Evolutionary conservation across 2,113 vertebrate species (phyloP), one percentile per base, ranked within the genome.

Genomic region (Sclerurus mexicanus): DNA sequence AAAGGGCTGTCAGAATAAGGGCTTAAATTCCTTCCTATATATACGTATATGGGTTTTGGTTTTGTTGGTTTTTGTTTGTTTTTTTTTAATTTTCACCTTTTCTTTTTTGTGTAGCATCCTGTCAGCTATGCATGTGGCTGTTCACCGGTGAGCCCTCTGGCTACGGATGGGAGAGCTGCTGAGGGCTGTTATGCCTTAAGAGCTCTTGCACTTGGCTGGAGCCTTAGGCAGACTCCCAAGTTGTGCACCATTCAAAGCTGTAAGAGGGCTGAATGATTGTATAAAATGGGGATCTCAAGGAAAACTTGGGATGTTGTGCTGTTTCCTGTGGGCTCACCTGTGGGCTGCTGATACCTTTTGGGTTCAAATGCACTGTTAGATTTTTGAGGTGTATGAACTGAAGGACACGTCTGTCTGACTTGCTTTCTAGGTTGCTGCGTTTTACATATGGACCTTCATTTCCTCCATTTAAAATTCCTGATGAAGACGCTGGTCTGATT

Each of bases 391-490:
- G 16, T n/a, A 5, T 59, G 71, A 71, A 44, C n/a, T 56, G 50
- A 78, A 28, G 71, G 66, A 79, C 37, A 31, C 30, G 19, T 78
- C 25, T 82, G 13, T 85, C 52, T 96, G 80, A 31, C 89, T 74
- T 89, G 60, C 84, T 94, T 94, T 94, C 46, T 88, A 99, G 99
- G 93, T 98, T 99, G 88, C 90, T 99, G 78, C 98, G 98, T 59
- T 99, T 99, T 93, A 99, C 99, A 3, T 99, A 99, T 3, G 99
- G 99, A 87, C 99, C 99, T 59, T 98, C 99, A 28, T 99, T 99
- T 97, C 99, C 99, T 93, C 98, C 98, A 1, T 99, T 99, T 96
- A 99, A 99, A 98, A 98, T 99, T 94, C 98, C 99, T 0, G 99
- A 99, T 90, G 99, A 99, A 96, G 99, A 99, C 93, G 98, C 99